Evolutionary conservation across 1,140 invertebrate genomes (phyloP).

Genomic region (Mesaphorura yosii): DNA sequence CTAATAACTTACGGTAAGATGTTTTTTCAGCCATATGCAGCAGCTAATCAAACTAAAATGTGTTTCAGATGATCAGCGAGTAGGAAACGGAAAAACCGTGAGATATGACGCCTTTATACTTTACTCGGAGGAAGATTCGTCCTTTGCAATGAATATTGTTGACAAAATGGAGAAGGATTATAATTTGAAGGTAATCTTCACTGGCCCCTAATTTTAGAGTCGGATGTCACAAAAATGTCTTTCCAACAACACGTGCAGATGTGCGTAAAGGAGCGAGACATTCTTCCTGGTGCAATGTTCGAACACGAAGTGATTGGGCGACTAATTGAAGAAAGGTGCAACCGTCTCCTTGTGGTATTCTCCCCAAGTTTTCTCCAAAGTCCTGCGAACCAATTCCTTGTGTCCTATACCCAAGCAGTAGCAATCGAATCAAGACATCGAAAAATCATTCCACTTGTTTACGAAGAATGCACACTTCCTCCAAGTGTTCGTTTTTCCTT

Average conservation of each 20-base stretch:
- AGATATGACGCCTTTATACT: conserved; percentile 57
- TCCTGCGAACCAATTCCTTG: conserved; percentile 54
- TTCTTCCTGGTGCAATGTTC: conserved; percentile 49
- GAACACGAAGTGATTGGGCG: conserved; percentile 56
- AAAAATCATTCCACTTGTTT: conserved; percentile 55
- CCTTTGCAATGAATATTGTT: conserved; percentile 50
- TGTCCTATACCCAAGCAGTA: conserved; percentile 58
- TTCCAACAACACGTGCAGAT: too few relatives aligned
- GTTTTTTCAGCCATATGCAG: neutral
- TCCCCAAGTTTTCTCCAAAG: conserved; percentile 58
- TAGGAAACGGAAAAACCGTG: conserved; percentile 42
- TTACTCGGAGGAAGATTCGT: conserved; percentile 54
- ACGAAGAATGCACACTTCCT: conserved; percentile 44
- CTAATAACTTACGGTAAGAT: conserved; percentile 14
- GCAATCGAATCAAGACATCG: conserved; percentile 48
- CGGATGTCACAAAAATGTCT: too few relatives aligned
- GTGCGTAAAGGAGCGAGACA: conserved; percentile 53
- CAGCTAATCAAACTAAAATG: conserved; percentile 4
- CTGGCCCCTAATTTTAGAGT: too few relatives aligned
- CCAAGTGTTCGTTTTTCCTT: conserved; percentile 44
- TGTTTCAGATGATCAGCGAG: conserved; percentile 41
- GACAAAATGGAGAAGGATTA: conserved; percentile 48
- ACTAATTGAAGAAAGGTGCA: conserved; percentile 59
- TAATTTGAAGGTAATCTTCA: conserved; percentile 51
- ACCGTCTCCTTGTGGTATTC: conserved; percentile 56